phyloP scores from a whole-genome alignment of 1,140 invertebrate species.

The Drosophila takahashii region DNA sequence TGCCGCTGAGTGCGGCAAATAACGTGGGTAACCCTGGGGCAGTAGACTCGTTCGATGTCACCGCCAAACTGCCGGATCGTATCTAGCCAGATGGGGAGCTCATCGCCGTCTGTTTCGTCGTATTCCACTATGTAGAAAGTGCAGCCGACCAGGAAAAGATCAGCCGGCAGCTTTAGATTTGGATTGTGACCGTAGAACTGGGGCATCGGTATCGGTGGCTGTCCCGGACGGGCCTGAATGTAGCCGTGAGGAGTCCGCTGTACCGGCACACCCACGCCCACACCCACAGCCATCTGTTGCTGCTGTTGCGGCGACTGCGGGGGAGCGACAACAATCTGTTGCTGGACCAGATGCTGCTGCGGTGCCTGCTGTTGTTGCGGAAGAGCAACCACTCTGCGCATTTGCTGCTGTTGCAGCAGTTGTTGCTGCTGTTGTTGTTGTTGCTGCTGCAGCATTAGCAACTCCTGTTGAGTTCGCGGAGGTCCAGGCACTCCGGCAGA shows the following conservation, averaged over 20 bases:
- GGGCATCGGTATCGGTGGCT: constrained; percentile 85
- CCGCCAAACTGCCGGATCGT: constrained; percentile 95
- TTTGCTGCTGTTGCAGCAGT: constrained; percentile 71
- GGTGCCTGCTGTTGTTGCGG: constrained; percentile 66
- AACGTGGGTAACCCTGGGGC: constrained; percentile 94
- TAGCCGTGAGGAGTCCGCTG: constrained; percentile 61
- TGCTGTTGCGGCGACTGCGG: constrained; percentile 42
- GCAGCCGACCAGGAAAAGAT: constrained; percentile 95
- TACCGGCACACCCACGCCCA: constrained; percentile 61
- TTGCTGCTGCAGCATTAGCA: constrained; percentile 72
- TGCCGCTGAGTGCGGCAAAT: constrained; percentile 95
- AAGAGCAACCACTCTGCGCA: constrained; percentile 85
- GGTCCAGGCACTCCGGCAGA: constrained; percentile 78
- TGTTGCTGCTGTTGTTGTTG: constrained; percentile 69
- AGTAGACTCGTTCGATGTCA: constrained; percentile 94
- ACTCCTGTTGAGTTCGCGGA: constrained; percentile 70
- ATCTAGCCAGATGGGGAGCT: constrained; percentile 90
- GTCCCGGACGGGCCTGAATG: constrained; percentile 72
- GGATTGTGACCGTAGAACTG: constrained; percentile 95
- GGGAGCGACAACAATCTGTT: constrained; percentile 74
- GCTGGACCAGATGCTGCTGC: constrained; percentile 71
- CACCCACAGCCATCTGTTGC: constrained; percentile 54
- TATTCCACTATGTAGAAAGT: constrained; percentile 94
- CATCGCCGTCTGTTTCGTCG: constrained; percentile 86
- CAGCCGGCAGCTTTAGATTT: constrained; percentile 93